Evolutionary conservation across 2,888 invertebrate species (phyloP), one percentile per base, ranked within the genome.

Genomic region (Acanthopleura granulata): DNA sequence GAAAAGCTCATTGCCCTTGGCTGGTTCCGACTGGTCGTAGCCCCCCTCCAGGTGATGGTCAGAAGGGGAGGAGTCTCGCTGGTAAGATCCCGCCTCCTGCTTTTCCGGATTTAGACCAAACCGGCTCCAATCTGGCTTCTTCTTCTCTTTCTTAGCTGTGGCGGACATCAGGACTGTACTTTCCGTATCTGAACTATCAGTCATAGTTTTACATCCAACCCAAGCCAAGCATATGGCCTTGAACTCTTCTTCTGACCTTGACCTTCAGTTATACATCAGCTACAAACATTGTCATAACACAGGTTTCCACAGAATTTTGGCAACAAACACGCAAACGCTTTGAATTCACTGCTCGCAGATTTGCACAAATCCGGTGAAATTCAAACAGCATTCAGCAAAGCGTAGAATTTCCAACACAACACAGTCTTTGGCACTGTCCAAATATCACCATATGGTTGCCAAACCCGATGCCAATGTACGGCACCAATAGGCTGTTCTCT

Each of bases 1-100:
- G 91, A 96, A 97, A 76, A 97, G 93, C 91, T 97, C 97, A 91
- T 96, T 96, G 30, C 95, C 95, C 75, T 96, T 85, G 29, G 82
- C 84, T 1, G 80, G 72, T 66, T 86, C 86, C 14, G 81, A 78
- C 12, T 84, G 80, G 70, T 84, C 82, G 78, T 83, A 83, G 62
- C 82, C 81, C n/a, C 50, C 77, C n/a, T 81, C 80, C 25, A 81
- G 82, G 22, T 40, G 72, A 15, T 81, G 75, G 11, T 79, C 80
- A 0, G 72, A 69, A 29, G 78, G 78, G n/a, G 77, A 66, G 11
- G 76, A 49, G 22, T 79, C 75, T 14, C 70, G 49, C 29, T 79
- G 72, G 70, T 79, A 79, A 14, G 82, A 74, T 15, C 66, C 71
- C 74, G 81, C 79, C 62, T 83, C 80, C 80, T 84, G 87, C 77